Base-by-base conservation (phyloP, 1,140 invertebrate species). In the Apocrypta bakeri region DNA sequence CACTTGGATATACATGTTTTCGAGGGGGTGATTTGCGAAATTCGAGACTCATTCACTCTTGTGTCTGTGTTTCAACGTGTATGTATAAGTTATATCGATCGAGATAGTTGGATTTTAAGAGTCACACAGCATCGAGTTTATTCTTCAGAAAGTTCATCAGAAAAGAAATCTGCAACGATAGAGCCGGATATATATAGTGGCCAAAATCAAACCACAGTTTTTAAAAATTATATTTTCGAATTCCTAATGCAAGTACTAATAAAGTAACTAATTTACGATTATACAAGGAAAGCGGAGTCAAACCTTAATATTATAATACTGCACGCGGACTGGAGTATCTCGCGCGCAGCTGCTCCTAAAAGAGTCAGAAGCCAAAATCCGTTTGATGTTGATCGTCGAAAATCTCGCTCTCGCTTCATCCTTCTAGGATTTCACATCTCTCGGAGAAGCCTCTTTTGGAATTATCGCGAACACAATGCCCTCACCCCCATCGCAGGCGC, bases 381-480 rank as follows among this genome's bases (percentile, higher is more conserved):
- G 21, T 21, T 33, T 71, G 66, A 79, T 29, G 61, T 31, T 25
- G n/a, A 56, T 37, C 48, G 24, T 40, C 79, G 25, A 66, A 24
- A 12, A 63, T 24, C 9, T 29, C 63, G 21, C 24, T 6, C 8
- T 42, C 48, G 61, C 14, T 77, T 14, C 61, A 77, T 77, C 81
- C 81, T 82, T 82, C 81, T 82, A 82, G 31, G 68, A 82, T 82
- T 82, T 82, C 81, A 82, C 64, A 29, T 72, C 77, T 79, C 56
- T 25, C 6, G 29, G 0, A 24, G 0, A 24, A 66, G 72, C 75
- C 12, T 42, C 81, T 79, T 73, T 79, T 61, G 76, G 69, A 83
- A 83, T 79, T 73, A 83, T 78, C 76, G 69, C 31, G 76, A 42
- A 40, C 81, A 83, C 81, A 83, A 83, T 82, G 75, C 27, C 48